Conservation (phyloP, 37 sponge, comb jelly and placozoan genomes). For the Oscarella lobularis region DNA sequence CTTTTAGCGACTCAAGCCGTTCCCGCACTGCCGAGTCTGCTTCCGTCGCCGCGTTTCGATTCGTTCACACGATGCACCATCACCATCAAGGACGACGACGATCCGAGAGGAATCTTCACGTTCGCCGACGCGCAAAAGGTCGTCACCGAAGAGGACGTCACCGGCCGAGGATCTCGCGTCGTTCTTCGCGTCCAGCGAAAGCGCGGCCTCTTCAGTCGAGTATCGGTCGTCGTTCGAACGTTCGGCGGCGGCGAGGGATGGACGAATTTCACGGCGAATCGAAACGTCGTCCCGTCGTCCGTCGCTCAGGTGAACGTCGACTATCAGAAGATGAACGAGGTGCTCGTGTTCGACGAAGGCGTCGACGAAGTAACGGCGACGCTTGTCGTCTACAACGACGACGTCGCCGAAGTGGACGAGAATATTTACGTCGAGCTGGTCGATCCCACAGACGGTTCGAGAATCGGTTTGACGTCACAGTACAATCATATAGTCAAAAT, state of each 20-base stretch:
- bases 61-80: conserved; percentile 14
- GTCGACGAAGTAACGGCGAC: background rate
- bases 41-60: background rate
- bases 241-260: background rate
- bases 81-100: conserved; percentile 60
- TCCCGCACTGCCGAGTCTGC: background rate
- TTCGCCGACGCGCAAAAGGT: background rate
- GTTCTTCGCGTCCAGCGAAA: background rate
- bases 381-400: conserved; percentile 15
- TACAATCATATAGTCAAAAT: background rate
- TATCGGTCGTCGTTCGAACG: background rate
- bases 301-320: background rate
- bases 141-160: background rate
- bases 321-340: background rate
- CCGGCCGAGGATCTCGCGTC: background rate
- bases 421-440: conserved; percentile 32
- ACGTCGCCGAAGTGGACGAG: conserved; percentile 50
- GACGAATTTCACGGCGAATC: background rate
- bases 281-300: background rate
- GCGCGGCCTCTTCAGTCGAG: background rate
- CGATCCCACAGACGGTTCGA: conserved; percentile 46
- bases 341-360: background rate
- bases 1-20: background rate
- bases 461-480: conserved; percentile 8
- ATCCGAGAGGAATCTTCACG: conserved; percentile 62